Percentiles rank a stretch among this genome's conserved stretches.
Evolutionary conservation across 2,113 vertebrate genomes (phyloP).

Genomic region (Aix galericulata): DNA sequence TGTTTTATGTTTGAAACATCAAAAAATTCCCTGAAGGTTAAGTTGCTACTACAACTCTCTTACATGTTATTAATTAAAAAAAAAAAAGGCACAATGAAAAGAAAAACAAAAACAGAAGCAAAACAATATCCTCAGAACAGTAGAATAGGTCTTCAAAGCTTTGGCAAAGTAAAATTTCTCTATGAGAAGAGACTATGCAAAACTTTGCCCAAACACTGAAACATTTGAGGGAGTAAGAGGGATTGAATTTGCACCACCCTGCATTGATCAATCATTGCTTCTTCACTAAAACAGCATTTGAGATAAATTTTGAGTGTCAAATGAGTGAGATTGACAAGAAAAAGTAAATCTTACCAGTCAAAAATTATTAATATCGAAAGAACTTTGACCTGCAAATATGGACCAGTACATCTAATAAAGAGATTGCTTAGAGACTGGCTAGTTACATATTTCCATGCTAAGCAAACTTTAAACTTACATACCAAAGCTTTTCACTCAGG

Average conservation of each 20-base stretch:
- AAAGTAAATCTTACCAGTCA: background rate
- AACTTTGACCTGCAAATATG: background rate
- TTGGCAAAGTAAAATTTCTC: background rate
- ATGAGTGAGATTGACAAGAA: background rate
- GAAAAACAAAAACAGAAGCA: too few species aligned
- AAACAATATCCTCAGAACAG: too few species aligned
- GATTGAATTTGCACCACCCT: background rate
- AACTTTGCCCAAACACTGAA: background rate
- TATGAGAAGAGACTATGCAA: background rate
- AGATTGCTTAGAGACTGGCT: background rate
- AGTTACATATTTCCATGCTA: background rate
- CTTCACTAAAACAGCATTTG: background rate
- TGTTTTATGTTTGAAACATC: too few species aligned
- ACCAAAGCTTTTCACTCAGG: background rate
- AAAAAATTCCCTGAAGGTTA: too few species aligned
- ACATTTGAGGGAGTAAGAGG: background rate
- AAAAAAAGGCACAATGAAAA: too few species aligned
- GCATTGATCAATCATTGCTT: background rate
- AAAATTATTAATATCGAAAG: background rate
- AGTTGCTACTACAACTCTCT: too few species aligned
- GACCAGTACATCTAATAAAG: background rate
- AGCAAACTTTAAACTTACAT: background rate
- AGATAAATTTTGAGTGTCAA: background rate
- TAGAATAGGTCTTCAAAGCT: background rate
- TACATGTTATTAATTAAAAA: too few species aligned